Evolutionary conservation across 1,140 invertebrate genomes (phyloP).

Genomic region (Brachionus rotundiformis): DNA sequence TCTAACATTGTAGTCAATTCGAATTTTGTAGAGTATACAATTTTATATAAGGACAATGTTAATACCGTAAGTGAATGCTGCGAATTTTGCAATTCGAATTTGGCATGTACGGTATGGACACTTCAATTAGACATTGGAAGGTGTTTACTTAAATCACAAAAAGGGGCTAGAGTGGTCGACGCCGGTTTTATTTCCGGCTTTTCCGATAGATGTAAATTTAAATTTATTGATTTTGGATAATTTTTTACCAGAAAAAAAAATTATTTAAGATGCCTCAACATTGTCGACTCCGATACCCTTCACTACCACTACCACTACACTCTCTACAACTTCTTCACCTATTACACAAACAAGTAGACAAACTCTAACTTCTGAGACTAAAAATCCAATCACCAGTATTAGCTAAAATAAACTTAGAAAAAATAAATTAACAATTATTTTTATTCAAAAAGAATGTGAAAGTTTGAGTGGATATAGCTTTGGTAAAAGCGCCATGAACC

Average conservation of each 20-base stretch:
- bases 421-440: not conserved
- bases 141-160: slow-evolving; percentile 9
- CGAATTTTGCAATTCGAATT: slow-evolving; percentile 51
- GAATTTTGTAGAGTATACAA: slow-evolving; percentile 32
- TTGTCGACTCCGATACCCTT: slow-evolving; percentile 10
- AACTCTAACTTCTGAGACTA: not conserved
- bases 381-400: slow-evolving; percentile 35
- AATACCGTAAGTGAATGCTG: slow-evolving; percentile 37
- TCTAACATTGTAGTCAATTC: slow-evolving; percentile 37
- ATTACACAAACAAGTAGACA: not conserved
- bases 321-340: not conserved
- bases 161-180: not conserved
- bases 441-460: slow-evolving; percentile 24
- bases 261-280: not conserved
- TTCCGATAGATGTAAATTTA: slow-evolving; percentile 28
- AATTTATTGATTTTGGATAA: too few relatives aligned
- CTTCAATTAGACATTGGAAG: slow-evolving; percentile 41
- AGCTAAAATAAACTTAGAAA: too few relatives aligned
- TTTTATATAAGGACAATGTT: slow-evolving; percentile 50
- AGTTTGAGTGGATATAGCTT: not conserved
- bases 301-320: not conserved
- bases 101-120: slow-evolving; percentile 33
- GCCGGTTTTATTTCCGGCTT: slow-evolving; percentile 26
- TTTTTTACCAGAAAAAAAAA: not conserved
- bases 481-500: slow-evolving; percentile 1